phyloP scores from a whole-genome alignment of 2,797 vertebrate species.

The Pangasius sanitwongsei region DNA sequence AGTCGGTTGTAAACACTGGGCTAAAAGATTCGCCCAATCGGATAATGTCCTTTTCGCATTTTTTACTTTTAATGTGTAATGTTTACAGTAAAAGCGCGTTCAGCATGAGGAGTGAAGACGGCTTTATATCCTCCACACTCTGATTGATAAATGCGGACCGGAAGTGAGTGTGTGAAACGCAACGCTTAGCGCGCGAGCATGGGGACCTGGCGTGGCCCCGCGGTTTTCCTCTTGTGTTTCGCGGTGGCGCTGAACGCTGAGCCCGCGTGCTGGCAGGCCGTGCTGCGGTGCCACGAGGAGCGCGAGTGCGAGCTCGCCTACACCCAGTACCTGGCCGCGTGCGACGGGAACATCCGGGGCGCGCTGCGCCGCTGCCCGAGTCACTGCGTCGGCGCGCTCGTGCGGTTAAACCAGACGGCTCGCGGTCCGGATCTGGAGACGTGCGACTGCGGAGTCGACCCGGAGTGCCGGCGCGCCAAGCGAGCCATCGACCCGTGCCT shows the following conservation, averaged over 20 bases:
- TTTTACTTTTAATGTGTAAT: neutral
- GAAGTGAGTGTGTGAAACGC: neutral
- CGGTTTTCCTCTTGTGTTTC: conserved; percentile 68
- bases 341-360: conserved; percentile 73
- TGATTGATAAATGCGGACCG: neutral
- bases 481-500: conserved; percentile 77
- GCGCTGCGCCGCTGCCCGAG: conserved; percentile 75
- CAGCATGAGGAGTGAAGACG: neutral
- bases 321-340: conserved; percentile 74
- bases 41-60: neutral
- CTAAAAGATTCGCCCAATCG: neutral
- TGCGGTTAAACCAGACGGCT: conserved; percentile 76
- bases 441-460: conserved; percentile 76
- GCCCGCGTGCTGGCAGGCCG: conserved; percentile 79
- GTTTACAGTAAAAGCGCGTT: neutral
- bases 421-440: conserved; percentile 76
- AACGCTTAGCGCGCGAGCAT: conserved; percentile 65
- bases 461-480: conserved; percentile 72
- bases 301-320: conserved; percentile 78
- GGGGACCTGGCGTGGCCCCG: conserved; percentile 67
- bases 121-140: neutral
- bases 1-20: neutral
- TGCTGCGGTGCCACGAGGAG: conserved; percentile 77
- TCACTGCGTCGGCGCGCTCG: conserved; percentile 79
- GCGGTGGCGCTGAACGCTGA: conserved; percentile 70